Base-by-base conservation (phyloP, 2,888 invertebrate species). In the Drosophila mimica region DNA sequence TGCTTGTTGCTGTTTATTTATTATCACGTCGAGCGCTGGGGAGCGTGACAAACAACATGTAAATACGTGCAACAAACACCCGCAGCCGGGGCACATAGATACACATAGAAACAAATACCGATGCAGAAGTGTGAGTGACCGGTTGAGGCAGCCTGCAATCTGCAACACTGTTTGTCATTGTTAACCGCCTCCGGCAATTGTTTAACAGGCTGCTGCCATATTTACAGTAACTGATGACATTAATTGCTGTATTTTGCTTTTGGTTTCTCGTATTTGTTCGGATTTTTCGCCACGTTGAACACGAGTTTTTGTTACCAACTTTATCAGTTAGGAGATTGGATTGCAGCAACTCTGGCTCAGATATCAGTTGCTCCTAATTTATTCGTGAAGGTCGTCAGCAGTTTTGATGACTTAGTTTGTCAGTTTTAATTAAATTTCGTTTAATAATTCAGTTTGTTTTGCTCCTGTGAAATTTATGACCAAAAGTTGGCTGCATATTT, bases 361-460 rank as follows among this genome's bases (percentile, higher is more conserved):
- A 66, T 83, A 83, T 81, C 82, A 75, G 66, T 77, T 87, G 70
- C 68, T 70, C 71, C 73, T 78, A 79, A 89, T 89, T 87, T 84
- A 83, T 89, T 79, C 70, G 82, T 53, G 62, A 57, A 20, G 61
- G 62, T 52, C 7, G 28, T 36, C 67, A 46, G 64, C 52, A 54
- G 25, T 73, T 59, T 61, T 54, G 51, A 79, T 83, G 62, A 53
- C 75, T 77, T 74, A 86, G 70, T 70, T 76, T 71, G 83, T 76
- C 81, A 75, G 56, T 85, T 88, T 90, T 90, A 90, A 85, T 85
- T 85, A 86, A 85, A 88, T 88, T 90, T 66, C 51, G 76, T 81
- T 90, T 89, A 90, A 83, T 88, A 66, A 88, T 85, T 88, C 70
- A 90, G 48, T 64, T 72, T 54, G 49, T 59, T 63, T 57, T 57